These are phyloP conservation scores for Nasonia oneida DNA, from an alignment of 2,888 invertebrate species.

Conservation along the genomic window DNA sequence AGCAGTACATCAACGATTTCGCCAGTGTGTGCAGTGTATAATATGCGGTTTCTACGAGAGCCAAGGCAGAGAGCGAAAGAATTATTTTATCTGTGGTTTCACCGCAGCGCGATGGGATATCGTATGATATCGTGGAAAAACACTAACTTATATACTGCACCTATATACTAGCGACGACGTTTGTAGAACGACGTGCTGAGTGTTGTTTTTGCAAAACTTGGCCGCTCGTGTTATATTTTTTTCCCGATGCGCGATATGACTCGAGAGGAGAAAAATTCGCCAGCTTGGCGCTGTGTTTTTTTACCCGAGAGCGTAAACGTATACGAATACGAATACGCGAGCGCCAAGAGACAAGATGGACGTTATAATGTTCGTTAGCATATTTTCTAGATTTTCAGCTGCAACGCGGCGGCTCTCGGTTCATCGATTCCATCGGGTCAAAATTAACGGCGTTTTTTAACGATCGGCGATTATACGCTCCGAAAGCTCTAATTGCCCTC, in stretches of 20 bases:
- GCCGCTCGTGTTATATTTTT: background rate
- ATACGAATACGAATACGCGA: slow-evolving; percentile 43
- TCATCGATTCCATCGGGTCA: slow-evolving; percentile 34
- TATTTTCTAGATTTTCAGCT: background rate
- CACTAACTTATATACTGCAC: slow-evolving; percentile 19
- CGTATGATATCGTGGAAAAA: slow-evolving; percentile 45
- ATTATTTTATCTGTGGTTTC: slow-evolving; percentile 53
- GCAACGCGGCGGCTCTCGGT: too few species aligned
- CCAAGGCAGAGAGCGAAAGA: slow-evolving; percentile 43
- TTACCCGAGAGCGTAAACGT: background rate
- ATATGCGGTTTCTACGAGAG: slow-evolving; percentile 26
- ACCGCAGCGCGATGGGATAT: slow-evolving; percentile 54
- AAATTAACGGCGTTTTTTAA: slow-evolving; percentile 47
- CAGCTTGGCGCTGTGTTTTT: background rate
- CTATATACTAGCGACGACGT: background rate
- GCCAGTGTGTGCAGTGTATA: background rate
- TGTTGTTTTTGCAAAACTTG: slow-evolving; percentile 35
- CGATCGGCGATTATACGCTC: slow-evolving; percentile 21
- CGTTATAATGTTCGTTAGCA: too few species aligned
- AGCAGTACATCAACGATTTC: slow-evolving; percentile 50
- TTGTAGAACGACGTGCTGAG: background rate
- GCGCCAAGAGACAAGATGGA: too few species aligned
- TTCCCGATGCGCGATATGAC: background rate
- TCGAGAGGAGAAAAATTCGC: slow-evolving; percentile 7
- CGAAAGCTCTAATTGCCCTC: slow-evolving; percentile 12